These are phyloP conservation scores for Lycocorax pyrrhopterus DNA, from an alignment of 2,113 vertebrate species.

Conservation along the genomic window DNA sequence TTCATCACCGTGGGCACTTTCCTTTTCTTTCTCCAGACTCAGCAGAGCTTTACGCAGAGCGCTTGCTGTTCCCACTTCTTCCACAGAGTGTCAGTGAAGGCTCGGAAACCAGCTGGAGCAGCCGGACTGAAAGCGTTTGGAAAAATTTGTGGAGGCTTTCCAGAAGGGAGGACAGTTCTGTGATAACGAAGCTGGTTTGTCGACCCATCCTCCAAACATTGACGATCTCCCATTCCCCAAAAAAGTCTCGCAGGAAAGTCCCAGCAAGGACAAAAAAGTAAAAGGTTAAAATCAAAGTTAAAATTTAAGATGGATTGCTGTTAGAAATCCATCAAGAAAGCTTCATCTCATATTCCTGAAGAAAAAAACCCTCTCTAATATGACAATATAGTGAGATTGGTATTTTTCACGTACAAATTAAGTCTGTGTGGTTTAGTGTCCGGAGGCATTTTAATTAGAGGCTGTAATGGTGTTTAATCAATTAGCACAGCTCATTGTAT, in stretches of 20 bases:
- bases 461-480: not conserved
- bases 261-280: not conserved
- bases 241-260: not conserved
- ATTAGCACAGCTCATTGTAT: conserved; percentile 6
- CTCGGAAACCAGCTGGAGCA: not conserved
- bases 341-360: not conserved
- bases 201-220: not conserved
- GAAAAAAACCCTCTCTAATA: not conserved
- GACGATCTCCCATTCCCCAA: accelerated
- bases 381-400: accelerated
- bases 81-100: conserved; percentile 70
- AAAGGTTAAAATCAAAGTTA: not conserved
- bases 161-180: not conserved
- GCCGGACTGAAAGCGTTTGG: not conserved
- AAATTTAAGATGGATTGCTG: not conserved
- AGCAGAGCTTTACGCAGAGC: not conserved
- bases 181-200: not conserved
- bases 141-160: not conserved
- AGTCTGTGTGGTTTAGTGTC: not conserved
- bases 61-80: conserved; percentile 30
- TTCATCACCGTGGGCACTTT: not conserved
- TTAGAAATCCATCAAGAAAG: not conserved
- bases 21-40: not conserved
- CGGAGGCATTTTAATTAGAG: conserved; percentile 20
- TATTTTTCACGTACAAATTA: not conserved